Evolutionary conservation across 2,113 vertebrate species (phyloP).

Genomic region (Heptranchias perlo): DNA sequence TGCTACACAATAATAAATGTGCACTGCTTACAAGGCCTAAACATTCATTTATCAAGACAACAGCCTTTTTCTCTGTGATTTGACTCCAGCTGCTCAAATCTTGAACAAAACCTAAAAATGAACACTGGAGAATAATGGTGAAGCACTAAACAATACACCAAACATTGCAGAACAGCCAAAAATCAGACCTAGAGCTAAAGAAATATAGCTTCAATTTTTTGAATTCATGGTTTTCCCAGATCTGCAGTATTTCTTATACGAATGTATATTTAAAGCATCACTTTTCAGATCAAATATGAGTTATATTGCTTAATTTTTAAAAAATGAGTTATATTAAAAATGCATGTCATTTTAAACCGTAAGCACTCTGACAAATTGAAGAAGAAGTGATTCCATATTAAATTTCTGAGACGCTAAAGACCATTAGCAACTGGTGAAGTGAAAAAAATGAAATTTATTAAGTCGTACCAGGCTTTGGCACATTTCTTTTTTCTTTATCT

Average conservation of each 20-base stretch:
- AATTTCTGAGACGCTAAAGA: background rate
- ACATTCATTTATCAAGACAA: too few relatives aligned
- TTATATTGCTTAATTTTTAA: too few relatives aligned
- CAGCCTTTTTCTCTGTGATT: too few relatives aligned
- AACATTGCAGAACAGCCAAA: background rate
- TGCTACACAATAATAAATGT: too few relatives aligned
- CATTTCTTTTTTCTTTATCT: too few relatives aligned
- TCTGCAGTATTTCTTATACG: background rate
- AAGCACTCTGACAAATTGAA: background rate
- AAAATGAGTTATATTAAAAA: background rate
- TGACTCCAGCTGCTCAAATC: too few relatives aligned
- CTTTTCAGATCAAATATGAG: background rate
- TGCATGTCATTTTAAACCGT: background rate
- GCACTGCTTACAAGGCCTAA: too few relatives aligned
- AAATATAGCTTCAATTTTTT: background rate
- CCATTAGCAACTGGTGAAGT: background rate
- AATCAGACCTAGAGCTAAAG: background rate
- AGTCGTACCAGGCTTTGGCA: background rate
- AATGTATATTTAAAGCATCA: background rate
- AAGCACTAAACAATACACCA: background rate
- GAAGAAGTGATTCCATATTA: background rate
- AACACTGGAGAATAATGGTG: background rate
- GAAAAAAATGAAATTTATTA: background rate
- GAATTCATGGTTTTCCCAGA: background rate
- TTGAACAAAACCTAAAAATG: background rate